These are phyloP conservation scores for Rhagonycha lutea DNA, from an alignment of 2,888 invertebrate species.

Conservation along the genomic window DNA sequence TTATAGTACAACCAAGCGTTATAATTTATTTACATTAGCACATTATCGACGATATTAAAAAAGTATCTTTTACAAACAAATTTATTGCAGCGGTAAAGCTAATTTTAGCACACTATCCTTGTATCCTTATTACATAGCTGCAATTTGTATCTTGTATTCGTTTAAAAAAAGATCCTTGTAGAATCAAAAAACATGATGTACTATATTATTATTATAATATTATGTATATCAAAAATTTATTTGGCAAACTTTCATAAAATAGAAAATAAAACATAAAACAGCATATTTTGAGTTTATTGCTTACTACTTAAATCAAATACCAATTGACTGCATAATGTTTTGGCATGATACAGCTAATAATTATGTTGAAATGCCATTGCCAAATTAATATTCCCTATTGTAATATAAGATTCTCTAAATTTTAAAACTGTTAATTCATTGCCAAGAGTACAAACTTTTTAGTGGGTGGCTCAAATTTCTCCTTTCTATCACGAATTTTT, in stretches of 20 bases:
- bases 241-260: neutral
- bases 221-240: neutral
- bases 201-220: too few species aligned
- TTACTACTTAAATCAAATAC: neutral
- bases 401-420: neutral
- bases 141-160: neutral
- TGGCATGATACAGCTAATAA: neutral
- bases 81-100: neutral
- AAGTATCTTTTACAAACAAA: neutral
- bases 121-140: neutral
- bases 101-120: neutral
- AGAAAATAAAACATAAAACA: neutral
- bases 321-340: neutral
- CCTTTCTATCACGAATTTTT: neutral
- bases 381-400: neutral
- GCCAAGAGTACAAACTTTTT: neutral
- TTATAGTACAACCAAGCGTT: neutral
- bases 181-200: neutral
- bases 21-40: neutral
- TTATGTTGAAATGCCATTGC: neutral
- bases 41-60: neutral
- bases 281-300: neutral
- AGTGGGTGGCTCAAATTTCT: neutral
- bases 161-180: neutral
- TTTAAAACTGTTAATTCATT: neutral